phyloP scores from a whole-genome alignment of 2,113 vertebrate species.

The Thamnaconus septentrionalis region DNA sequence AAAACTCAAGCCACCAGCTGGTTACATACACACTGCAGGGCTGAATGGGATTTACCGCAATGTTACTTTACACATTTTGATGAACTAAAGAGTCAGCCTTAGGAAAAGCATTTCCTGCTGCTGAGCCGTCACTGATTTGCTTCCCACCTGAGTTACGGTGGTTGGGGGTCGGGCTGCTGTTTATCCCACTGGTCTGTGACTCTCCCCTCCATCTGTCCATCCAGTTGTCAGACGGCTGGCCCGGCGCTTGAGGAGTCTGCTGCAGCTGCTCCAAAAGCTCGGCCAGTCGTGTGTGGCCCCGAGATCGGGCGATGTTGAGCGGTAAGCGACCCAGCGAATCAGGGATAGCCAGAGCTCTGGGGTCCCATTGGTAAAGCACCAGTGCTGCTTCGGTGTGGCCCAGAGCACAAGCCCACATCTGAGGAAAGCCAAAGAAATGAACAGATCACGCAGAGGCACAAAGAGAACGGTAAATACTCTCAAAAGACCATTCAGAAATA shows the following conservation, averaged over 20 bases:
- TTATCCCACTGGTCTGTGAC: slow-evolving; percentile 79
- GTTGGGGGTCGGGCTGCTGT: slow-evolving; percentile 75
- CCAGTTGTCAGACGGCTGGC: slow-evolving; percentile 79
- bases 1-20: too few species aligned
- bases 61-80: too few species aligned
- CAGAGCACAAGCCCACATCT: slow-evolving; percentile 98
- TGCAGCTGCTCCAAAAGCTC: slow-evolving; percentile 95
- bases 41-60: too few species aligned
- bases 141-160: slow-evolving; percentile 82
- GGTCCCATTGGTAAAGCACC: slow-evolving; percentile 97
- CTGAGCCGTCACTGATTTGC: background rate
- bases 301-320: slow-evolving; percentile 89
- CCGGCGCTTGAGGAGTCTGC: slow-evolving; percentile 81
- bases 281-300: slow-evolving; percentile 92
- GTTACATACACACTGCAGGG: too few species aligned
- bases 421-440: slow-evolving; percentile 16
- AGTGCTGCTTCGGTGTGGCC: slow-evolving; percentile 92
- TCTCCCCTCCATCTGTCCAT: slow-evolving; percentile 84
- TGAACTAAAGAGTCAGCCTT: background rate
- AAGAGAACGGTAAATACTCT: background rate
- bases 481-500: background rate
- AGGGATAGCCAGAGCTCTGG: slow-evolving; percentile 90
- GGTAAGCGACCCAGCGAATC: slow-evolving; percentile 95
- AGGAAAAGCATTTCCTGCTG: background rate
- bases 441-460: slow-evolving; percentile 3